Conservation (phyloP, 2,797 vertebrate species). For the Loriculus beryllinus region DNA sequence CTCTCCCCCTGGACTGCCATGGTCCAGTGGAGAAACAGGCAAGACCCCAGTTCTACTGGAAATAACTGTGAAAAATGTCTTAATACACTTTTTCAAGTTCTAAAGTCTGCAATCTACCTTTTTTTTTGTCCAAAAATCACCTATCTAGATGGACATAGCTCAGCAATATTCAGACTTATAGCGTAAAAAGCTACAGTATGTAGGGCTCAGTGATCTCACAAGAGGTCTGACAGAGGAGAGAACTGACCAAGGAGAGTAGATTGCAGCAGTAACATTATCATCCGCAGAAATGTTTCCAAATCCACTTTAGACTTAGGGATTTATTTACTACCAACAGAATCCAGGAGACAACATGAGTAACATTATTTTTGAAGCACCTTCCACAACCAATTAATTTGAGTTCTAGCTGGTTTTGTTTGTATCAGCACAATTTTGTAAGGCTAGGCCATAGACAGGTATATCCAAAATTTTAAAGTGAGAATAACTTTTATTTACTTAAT, state of each 20-base stretch:
- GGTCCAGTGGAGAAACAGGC: background rate
- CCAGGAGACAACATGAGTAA: background rate
- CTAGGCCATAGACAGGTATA: background rate
- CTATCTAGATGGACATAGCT: background rate
- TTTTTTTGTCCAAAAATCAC: background rate
- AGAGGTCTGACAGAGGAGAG: background rate
- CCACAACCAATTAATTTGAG: background rate
- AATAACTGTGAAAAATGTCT: background rate
- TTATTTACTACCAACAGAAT: background rate
- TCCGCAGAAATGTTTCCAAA: background rate
- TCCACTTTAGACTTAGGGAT: background rate
- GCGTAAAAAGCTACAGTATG: background rate
- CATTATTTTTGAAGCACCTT: background rate
- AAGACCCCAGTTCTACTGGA: background rate
- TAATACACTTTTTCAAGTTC: background rate
- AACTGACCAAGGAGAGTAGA: background rate
- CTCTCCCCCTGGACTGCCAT: background rate
- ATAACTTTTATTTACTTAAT: background rate
- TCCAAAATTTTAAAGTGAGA: background rate
- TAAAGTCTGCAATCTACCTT: background rate
- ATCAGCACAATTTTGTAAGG: background rate
- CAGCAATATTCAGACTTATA: background rate
- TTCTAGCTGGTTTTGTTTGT: background rate
- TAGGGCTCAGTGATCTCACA: background rate
- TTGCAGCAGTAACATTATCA: background rate